Percentiles rank a stretch among this genome's conserved stretches.
These are phyloP conservation scores for Sarcophaga carnaria DNA, from an alignment of 2,888 invertebrate genomes.

Conservation along the genomic window DNA sequence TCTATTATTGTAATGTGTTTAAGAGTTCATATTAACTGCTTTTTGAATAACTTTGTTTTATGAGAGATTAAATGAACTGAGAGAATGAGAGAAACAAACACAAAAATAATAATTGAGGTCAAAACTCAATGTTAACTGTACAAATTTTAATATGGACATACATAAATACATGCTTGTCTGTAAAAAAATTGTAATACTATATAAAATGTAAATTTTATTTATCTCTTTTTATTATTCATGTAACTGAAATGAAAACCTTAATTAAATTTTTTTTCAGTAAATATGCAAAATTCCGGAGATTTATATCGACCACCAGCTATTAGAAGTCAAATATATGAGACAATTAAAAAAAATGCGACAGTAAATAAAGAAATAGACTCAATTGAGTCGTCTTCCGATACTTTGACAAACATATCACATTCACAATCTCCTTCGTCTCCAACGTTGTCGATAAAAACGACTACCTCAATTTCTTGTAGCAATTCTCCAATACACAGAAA, in stretches of 20 bases:
- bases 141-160: too few species aligned
- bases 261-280: slow-evolving; percentile 54
- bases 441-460: slow-evolving; percentile 64
- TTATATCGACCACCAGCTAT: slow-evolving; percentile 84
- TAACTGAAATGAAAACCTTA: slow-evolving; percentile 16
- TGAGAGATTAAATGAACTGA: not conserved
- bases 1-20: too few species aligned
- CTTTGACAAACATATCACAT: slow-evolving; percentile 11
- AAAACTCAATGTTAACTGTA: not conserved
- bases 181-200: not conserved
- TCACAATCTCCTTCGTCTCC: slow-evolving; percentile 6
- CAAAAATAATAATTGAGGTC: not conserved
- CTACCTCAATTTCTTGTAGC: slow-evolving; percentile 72
- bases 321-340: slow-evolving; percentile 75
- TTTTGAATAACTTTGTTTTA: not conserved
- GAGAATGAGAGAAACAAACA: not conserved
- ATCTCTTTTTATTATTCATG: not conserved
- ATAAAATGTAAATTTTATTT: not conserved
- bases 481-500: slow-evolving; percentile 73
- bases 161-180: too few species aligned
- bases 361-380: slow-evolving; percentile 23
- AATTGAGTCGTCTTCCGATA: slow-evolving; percentile 18
- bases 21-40: too few species aligned
- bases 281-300: slow-evolving; percentile 80
- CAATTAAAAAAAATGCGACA: slow-evolving; percentile 44